These are phyloP conservation scores for Tamias sibiricus DNA, from an alignment of 2,113 vertebrate species.

Conservation along the genomic window DNA sequence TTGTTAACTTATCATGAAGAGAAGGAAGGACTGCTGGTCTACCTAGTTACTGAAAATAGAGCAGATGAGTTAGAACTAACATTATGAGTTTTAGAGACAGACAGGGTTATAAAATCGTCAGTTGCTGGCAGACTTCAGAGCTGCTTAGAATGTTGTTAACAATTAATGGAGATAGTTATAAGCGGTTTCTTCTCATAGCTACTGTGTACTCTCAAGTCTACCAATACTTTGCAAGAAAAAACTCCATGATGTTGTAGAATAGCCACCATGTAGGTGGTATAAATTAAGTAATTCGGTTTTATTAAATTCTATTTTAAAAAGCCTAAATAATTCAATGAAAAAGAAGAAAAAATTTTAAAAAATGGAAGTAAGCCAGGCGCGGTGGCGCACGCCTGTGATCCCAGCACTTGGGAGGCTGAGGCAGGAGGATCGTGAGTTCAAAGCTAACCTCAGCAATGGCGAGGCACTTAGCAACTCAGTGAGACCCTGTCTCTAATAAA, in stretches of 20 bases:
- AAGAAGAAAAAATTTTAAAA: conserved; percentile 17
- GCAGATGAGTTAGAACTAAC: neutral
- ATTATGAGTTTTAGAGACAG: neutral
- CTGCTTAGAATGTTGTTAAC: neutral
- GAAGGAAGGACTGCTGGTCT: neutral
- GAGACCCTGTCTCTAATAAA: too few relatives aligned
- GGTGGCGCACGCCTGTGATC: too few relatives aligned
- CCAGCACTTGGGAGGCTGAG: too few relatives aligned
- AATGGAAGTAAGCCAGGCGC: too few relatives aligned
- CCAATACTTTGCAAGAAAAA: neutral
- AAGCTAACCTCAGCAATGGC: too few relatives aligned
- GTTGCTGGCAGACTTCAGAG: neutral
- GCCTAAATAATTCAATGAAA: conserved; percentile 32
- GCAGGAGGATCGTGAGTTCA: too few relatives aligned
- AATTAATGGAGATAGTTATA: neutral
- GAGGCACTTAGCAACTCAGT: too few relatives aligned
- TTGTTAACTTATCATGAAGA: neutral
- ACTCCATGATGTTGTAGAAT: neutral
- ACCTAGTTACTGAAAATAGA: neutral
- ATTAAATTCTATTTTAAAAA: conserved; percentile 38
- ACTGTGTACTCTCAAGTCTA: neutral
- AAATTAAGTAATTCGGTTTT: conserved; percentile 50
- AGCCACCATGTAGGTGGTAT: neutral
- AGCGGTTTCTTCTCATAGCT: neutral
- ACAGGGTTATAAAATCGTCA: neutral